A percentile compares a stretch with the other conserved stretches of the same genome.
Conservation (phyloP, 2,797 vertebrate genomes). For the Eurystomus glaucurus region DNA sequence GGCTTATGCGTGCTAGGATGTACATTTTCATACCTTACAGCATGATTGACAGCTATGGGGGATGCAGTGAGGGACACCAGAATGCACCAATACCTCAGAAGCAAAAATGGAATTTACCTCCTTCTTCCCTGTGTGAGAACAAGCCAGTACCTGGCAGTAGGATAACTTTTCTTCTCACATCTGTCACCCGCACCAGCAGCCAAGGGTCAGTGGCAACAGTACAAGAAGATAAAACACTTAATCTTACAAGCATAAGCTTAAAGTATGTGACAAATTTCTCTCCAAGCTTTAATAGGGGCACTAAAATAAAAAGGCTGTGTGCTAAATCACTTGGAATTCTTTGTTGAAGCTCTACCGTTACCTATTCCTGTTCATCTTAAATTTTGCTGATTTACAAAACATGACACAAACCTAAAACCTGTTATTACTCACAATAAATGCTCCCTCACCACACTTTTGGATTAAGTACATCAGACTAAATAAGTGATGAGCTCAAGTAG, state of each 20-base stretch:
- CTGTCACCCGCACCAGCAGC: neutral
- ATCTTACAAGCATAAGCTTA: neutral
- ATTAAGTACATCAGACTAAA: slow-evolving; percentile 9
- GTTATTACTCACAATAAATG: neutral
- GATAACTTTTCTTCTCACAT: neutral
- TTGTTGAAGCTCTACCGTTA: neutral
- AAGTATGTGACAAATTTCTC: neutral
- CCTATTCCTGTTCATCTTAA: neutral
- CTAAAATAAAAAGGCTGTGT: neutral
- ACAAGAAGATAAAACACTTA: neutral
- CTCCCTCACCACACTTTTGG: neutral
- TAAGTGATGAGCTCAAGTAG: neutral
- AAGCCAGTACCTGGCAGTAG: neutral
- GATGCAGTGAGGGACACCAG: neutral
- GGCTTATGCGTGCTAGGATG: neutral
- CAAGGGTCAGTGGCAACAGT: neutral
- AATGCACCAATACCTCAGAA: neutral
- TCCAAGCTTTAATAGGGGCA: neutral
- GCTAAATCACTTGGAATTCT: neutral
- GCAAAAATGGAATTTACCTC: neutral
- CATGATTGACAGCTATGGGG: neutral
- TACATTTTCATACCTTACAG: neutral
- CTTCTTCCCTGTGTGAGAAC: neutral
- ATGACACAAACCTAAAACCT: neutral
- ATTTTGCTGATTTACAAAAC: neutral